phyloP scores from a whole-genome alignment of 2,797 vertebrate species.

The Hyperoplus lanceolatus region DNA sequence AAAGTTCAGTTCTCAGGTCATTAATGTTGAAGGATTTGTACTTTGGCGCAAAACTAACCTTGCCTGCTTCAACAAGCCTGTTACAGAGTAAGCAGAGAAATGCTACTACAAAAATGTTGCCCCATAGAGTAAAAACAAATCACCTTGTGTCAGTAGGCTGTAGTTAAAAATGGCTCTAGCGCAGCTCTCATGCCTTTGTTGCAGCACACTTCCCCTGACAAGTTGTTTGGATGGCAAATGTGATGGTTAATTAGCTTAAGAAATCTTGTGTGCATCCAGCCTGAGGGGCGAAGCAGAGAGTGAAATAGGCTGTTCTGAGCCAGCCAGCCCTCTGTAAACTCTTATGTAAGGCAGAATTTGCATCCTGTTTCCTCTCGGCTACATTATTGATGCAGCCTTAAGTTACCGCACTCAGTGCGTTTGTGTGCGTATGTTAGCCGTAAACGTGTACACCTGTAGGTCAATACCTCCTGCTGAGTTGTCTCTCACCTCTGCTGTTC shows the following conservation, averaged over 20 bases:
- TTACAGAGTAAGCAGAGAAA: conserved; percentile 38
- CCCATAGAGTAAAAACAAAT: conserved; percentile 40
- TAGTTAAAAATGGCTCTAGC: conserved; percentile 35
- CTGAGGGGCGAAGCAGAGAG: conserved; percentile 55
- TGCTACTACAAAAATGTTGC: neutral
- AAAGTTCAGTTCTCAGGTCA: conserved; percentile 18
- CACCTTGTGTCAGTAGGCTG: conserved; percentile 42
- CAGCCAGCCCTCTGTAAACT: conserved; percentile 73
- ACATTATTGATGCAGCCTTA: conserved; percentile 81
- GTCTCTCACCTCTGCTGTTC: conserved; percentile 55
- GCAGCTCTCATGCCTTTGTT: conserved; percentile 30
- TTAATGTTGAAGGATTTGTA: conserved; percentile 14
- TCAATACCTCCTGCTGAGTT: conserved; percentile 25
- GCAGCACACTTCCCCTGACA: conserved; percentile 55
- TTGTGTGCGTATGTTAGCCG: conserved; percentile 33
- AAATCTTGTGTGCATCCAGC: conserved; percentile 60
- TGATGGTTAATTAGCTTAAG: conserved; percentile 69
- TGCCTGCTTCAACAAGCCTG: conserved; percentile 21
- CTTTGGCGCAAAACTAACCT: conserved; percentile 11
- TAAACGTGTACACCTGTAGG: conserved; percentile 57
- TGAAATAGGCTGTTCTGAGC: conserved; percentile 77
- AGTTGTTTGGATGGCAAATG: conserved; percentile 67
- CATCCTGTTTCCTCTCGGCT: conserved; percentile 74
- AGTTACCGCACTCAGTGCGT: conserved; percentile 60
- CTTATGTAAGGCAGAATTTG: conserved; percentile 82